These are phyloP conservation scores for Zeus faber DNA, from an alignment of 2,113 vertebrate genomes.

Conservation along the genomic window DNA sequence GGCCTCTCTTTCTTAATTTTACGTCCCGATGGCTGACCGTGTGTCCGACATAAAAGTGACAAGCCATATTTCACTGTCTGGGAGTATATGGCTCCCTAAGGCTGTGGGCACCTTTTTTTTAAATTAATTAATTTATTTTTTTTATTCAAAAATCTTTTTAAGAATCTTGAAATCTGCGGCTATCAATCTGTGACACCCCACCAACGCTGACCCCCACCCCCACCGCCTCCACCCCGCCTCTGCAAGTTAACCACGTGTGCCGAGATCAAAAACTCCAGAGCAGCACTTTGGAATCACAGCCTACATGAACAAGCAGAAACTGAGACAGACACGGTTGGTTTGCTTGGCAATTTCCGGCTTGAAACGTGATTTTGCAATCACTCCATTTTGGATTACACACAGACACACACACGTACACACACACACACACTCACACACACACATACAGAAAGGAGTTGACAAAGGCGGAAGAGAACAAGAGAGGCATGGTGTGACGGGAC, in stretches of 20 bases:
- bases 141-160: too few species aligned
- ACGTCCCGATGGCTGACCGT: constrained; percentile 59
- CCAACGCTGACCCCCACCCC: constrained; percentile 11
- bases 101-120: constrained; percentile 44
- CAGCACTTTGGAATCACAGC: too few species aligned
- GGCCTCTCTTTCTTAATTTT: constrained; percentile 68
- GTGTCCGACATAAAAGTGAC: constrained; percentile 64
- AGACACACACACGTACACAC: too few species aligned
- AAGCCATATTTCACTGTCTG: constrained; percentile 57
- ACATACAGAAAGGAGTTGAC: constrained; percentile 6
- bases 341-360: constrained; percentile 21
- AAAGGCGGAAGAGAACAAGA: neutral
- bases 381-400: too few species aligned
- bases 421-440: too few species aligned
- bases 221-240: too few species aligned
- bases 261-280: constrained; percentile 61
- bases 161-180: constrained; percentile 56
- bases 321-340: neutral
- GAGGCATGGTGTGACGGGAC: neutral
- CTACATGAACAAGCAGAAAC: constrained; percentile 9
- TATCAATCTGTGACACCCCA: constrained; percentile 31
- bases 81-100: constrained; percentile 42
- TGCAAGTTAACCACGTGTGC: constrained; percentile 47
- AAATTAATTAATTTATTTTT: too few species aligned
- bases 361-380: neutral